Evolutionary conservation across 1,140 invertebrate genomes (phyloP), one percentile per base, ranked within the genome.

Genomic region (Probaryconus sp.): DNA sequence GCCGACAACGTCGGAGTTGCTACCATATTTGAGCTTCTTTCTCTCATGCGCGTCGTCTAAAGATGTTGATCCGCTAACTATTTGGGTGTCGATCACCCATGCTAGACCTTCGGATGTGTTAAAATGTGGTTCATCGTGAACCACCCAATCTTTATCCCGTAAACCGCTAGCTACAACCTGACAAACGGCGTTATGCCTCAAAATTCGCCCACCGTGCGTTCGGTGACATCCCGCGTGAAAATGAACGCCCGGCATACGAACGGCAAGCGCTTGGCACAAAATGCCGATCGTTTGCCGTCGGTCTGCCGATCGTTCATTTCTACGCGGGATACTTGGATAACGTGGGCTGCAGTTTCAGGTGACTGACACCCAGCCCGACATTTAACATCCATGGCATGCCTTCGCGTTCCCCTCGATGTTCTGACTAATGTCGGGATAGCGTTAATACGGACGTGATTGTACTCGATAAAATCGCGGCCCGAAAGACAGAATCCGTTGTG

Each of bases 191-290:
- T 50, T 14, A 33, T 50, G 28, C 5, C 45, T 3, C 30, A 2
- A 9, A 10, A 50, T 16, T 33, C 30, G 31, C 1, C 30, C 45
- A 2, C 45, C 48, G 17, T 51, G 50, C 1, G 50, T 53, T 3
- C 33, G n/a, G 10, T 38, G 35, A 9, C 50, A 53, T 1, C 1
- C 2, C 13, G n/a, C n/a, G n/a, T n/a, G n/a, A n/a, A n/a, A n/a
- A n/a, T n/a, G n/a, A n/a, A n/a, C n/a, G n/a, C n/a, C n/a, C n/a
- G n/a, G n/a, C n/a, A n/a, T n/a, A n/a, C n/a, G n/a, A n/a, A n/a
- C n/a, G n/a, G n/a, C n/a, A n/a, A n/a, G n/a, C n/a, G n/a, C n/a
- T n/a, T n/a, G n/a, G n/a, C n/a, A n/a, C n/a, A n/a, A n/a, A n/a
- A n/a, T n/a, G n/a, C n/a, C n/a, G n/a, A n/a, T n/a, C n/a, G n/a